Evolutionary conservation across 1,140 invertebrate species (phyloP).

Genomic region (Heliconius himera): DNA sequence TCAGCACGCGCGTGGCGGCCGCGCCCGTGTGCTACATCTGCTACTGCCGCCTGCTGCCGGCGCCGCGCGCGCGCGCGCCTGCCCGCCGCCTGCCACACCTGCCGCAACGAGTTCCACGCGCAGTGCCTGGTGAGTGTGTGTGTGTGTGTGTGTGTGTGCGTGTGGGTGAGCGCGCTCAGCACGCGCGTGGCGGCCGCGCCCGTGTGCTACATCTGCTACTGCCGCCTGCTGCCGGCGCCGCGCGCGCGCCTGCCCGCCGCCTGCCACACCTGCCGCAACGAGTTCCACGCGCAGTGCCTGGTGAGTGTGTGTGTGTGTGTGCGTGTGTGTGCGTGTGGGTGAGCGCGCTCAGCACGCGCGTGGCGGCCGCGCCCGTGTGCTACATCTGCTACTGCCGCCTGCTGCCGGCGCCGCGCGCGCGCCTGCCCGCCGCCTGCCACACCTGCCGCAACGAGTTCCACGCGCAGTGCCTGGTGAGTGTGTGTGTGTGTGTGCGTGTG

Average conservation of each 20-base stretch:
- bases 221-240: constrained; percentile 57
- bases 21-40: constrained; percentile 65
- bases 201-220: constrained; percentile 71
- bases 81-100: constrained; percentile 56
- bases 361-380: constrained; percentile 56
- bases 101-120: constrained; percentile 62
- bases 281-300: constrained; percentile 58
- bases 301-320: constrained; percentile 38
- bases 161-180: constrained; percentile 52
- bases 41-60: constrained; percentile 64
- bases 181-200: constrained; percentile 46
- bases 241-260: constrained; percentile 48
- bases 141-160: no score
- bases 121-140: constrained; percentile 50
- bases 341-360: constrained; percentile 37
- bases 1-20: constrained; percentile 45
- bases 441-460: constrained; percentile 65
- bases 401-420: constrained; percentile 48
- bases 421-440: constrained; percentile 54
- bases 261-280: constrained; percentile 61
- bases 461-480: constrained; percentile 53
- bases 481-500: background rate
- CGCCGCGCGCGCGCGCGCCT: constrained; percentile 46
- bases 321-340: no score
- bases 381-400: constrained; percentile 71